Base-by-base conservation (phyloP, 2,113 vertebrate species). In the Sander vitreus region DNA sequence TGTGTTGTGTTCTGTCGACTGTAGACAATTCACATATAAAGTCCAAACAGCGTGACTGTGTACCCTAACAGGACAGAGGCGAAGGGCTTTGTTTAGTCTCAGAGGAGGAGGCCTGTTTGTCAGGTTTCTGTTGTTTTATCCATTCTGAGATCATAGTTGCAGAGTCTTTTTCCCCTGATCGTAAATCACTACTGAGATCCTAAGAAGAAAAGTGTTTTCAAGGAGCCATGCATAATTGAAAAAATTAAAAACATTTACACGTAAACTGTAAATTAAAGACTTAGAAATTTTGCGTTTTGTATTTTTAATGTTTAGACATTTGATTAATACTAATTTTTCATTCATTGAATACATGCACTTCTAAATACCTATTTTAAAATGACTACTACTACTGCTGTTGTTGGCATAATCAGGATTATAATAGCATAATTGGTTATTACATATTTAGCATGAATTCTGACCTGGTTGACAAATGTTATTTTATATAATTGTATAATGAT, bases 21-120 rank as follows among this genome's bases (percentile, higher is more conserved):
- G 45, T 15, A 14, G 67, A 23, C 67, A 23, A 23, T 64, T 62
- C 23, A n/a, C 48, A 47, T 6, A 30, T 43, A 15, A 76, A 21
- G 45, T 75, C 65, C 69, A 1, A 64, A 77, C 64, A 75, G 13
- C 14, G 23, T 25, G 51, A 43, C 36, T 1, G 23, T 64, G 36
- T 62, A 19, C 63, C 43, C 19, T 4, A 19, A 39, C 51, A 43
- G 58, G n/a, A 48, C 60, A 1, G 43, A 60, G 60, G 47, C 25
- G 1, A 33, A 30, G 54, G 21, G 30, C 39, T 69, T 78, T 14
- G 23, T 70, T 81, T 78, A 48, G 64, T 78, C 48, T 63, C 59
- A 14, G 25, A 57, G 33, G 72, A 47, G 10, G 4, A 80, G 59
- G 47, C 14, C 70, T 14, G 68, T 51, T 72, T 70, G 64, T 72